Evolutionary conservation across 1,140 invertebrate species (phyloP), one percentile per base, ranked within the genome.

Genomic region (Sinella curviseta): DNA sequence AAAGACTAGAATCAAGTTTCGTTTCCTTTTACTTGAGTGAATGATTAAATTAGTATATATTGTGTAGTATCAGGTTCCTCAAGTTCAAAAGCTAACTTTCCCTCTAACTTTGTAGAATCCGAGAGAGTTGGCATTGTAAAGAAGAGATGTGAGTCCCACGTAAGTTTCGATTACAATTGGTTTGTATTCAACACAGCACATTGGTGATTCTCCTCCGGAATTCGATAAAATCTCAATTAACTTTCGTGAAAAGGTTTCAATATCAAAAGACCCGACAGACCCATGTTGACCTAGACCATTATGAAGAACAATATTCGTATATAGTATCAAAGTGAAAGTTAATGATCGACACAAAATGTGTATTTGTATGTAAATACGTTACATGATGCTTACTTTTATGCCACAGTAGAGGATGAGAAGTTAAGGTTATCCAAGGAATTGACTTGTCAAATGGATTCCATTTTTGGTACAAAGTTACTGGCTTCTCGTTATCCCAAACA

Each of bases 41-140:
- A n/a, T n/a, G n/a, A n/a, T n/a, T n/a, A n/a, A n/a, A n/a, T n/a
- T n/a, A n/a, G n/a, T n/a, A n/a, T n/a, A n/a, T n/a, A n/a, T n/a
- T n/a, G n/a, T n/a, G n/a, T n/a, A n/a, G n/a, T n/a, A n/a, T n/a
- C n/a, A n/a, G n/a, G n/a, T n/a, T 48, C 39, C 39, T 48, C 39
- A n/a, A n/a, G n/a, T 60, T 91, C 90, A 95, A 86, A 95, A 96
- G 85, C 94, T 94, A 84, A 95, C 90, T 87, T 93, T 94, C 74
- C 94, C 94, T 81, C 94, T 89, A 57, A 94, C 92, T 87, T 94
- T 94, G 86, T 94, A 95, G 86, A 94, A 96, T 17, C 94, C 94
- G 84, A 95, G 88, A 74, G 91, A 90, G 82, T 93, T 93, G 83
- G 93, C 92, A 87, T 96, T 96, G 85, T 94, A 94, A n/a, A 96